A percentile compares a stretch with the other conserved stretches of the same genome.
phyloP scores from a whole-genome alignment of 1,140 invertebrate species.

The Nautilus pompilius region DNA sequence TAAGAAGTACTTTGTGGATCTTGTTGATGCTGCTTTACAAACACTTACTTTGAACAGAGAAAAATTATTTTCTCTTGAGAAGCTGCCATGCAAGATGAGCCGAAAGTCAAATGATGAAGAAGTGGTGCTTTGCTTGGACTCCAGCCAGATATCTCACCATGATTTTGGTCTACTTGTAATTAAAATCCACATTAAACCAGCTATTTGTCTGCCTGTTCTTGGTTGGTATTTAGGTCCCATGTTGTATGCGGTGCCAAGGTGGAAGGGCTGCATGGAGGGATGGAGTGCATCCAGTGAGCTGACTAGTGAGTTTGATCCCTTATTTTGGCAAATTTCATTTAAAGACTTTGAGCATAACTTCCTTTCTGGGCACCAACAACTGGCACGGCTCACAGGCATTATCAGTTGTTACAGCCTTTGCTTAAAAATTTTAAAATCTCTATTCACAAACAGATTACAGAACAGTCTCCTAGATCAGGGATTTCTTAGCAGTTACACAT shows the following conservation, averaged over 20 bases:
- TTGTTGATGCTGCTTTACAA: constrained; percentile 29
- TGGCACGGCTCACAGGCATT: constrained; percentile 17
- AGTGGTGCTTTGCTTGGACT: constrained; percentile 29
- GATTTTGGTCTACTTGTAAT: constrained; percentile 34
- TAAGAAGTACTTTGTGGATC: constrained; percentile 12
- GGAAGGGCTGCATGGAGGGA: constrained; percentile 9
- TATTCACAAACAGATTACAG: constrained; percentile 26
- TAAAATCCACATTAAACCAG: constrained; percentile 31
- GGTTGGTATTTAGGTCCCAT: constrained; percentile 22
- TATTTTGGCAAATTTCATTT: constrained; percentile 29
- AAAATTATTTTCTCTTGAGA: constrained; percentile 27
- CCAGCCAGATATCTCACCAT: constrained; percentile 21
- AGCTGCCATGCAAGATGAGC: constrained; percentile 37
- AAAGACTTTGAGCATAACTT: constrained; percentile 23
- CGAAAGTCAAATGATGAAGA: constrained; percentile 21
- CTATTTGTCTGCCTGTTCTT: constrained; percentile 20
- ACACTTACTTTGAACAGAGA: constrained; percentile 31
- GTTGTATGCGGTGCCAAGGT: constrained; percentile 24
- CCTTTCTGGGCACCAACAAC: constrained; percentile 15
- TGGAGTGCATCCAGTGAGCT: not conserved
- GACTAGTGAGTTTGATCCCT: constrained; percentile 2
- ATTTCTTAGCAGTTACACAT: constrained; percentile 22
- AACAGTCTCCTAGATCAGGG: constrained; percentile 30
- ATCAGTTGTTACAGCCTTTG: constrained; percentile 28
- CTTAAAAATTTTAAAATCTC: constrained; percentile 29